Base-by-base conservation (phyloP, 2,797 vertebrate species). In the Taenioides sp. region DNA sequence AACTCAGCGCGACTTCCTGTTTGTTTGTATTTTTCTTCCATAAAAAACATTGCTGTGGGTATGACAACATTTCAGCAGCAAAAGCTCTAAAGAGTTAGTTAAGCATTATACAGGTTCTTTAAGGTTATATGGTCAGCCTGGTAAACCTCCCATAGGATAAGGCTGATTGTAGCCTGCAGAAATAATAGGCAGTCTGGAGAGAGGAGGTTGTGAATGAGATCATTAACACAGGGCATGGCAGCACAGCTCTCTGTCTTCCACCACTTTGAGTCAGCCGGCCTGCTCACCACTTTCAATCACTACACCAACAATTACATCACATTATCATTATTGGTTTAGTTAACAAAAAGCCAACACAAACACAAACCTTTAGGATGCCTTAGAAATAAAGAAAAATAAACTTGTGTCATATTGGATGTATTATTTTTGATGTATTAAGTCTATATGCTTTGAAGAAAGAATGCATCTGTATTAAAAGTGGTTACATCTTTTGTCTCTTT, bases 151-250 rank as follows among this genome's bases (percentile, higher is more conserved):
- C 20, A 72, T 4, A 52, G 27, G 28, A 52, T 11, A n/a, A 67
- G 62, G 31, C 66, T 67, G 67, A 47, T 47, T 57, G 59, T 23
- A 49, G 55, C 16, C n/a, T 11, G 7, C 57, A 62, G 20, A 65
- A 64, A 49, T 80, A 81, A 83, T n/a, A 74, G 77, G 76, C 10
- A 18, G 55, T 49, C 55, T 58, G 34, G 50, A 57, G 71, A 84
- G 52, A 64, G 58, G 70, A 61, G 64, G 74, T 80, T 16, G 74
- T 43, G 65, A 65, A 31, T 80, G 31, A 28, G 66, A 79, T 81
- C 67, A 77, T 80, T 75, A 80, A 68, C 40, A 50, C 11, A 54
- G 25, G 18, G 7, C 61, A 68, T 57, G 37, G 67, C 25, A 73
- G 65, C 60, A 50, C 61, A 69, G 77, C 64, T 69, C 65, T 69